Percentiles rank a stretch among this genome's conserved stretches.
Conservation (phyloP, 2,888 invertebrate genomes). For the Mesoligia furuncula region DNA sequence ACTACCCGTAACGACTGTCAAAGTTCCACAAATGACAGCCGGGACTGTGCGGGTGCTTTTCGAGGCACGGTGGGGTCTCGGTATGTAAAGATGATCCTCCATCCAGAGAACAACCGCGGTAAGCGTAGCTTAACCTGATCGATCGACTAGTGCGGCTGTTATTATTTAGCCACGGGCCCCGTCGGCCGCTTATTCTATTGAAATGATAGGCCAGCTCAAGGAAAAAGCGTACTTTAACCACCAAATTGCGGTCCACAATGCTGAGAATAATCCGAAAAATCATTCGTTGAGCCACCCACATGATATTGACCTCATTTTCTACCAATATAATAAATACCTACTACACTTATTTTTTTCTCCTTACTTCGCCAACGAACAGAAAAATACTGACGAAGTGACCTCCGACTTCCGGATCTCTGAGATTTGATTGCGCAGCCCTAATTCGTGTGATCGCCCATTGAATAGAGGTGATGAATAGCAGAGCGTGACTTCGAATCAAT, state of each 20-base stretch:
- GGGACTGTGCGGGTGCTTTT: too few species aligned
- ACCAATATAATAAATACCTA: not conserved
- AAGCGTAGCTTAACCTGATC: too few species aligned
- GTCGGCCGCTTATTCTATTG: not conserved
- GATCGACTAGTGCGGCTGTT: too few species aligned
- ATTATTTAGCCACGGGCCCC: too few species aligned
- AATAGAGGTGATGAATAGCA: conserved; percentile 29
- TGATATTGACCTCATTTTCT: not conserved
- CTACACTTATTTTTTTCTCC: not conserved
- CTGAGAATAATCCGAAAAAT: not conserved
- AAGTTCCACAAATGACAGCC: too few species aligned
- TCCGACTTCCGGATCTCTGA: not conserved
- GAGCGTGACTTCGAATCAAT: conserved; percentile 4
- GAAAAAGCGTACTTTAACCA: not conserved
- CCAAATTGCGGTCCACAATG: too few species aligned
- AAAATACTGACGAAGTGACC: conserved; percentile 7
- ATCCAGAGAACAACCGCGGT: too few species aligned
- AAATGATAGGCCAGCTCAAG: not conserved
- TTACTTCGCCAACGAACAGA: not conserved
- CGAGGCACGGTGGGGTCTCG: too few species aligned
- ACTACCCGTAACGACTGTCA: too few species aligned
- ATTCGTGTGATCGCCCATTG: conserved; percentile 13
- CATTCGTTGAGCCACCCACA: not conserved
- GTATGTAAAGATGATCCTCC: too few species aligned
- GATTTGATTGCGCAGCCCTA: conserved; percentile 19